Conservation (phyloP, 2,797 vertebrate genomes). For the Acanthurus lineatus region DNA sequence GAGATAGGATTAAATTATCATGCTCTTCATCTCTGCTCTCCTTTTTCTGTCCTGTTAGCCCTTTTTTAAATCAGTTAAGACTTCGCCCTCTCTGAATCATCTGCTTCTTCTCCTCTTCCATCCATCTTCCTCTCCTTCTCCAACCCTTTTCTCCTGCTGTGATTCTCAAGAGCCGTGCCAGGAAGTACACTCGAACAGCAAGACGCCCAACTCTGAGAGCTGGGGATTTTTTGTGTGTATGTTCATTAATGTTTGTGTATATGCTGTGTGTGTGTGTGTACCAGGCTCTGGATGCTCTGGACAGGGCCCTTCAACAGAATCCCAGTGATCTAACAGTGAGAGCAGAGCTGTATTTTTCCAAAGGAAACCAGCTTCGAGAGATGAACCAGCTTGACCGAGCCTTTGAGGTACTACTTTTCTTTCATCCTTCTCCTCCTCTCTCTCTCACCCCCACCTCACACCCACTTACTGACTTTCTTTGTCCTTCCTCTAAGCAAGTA, state of each 20-base stretch:
- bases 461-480: no score
- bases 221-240: background rate
- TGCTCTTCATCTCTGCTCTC: background rate
- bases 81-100: background rate
- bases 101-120: background rate
- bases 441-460: background rate
- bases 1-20: background rate
- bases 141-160: background rate
- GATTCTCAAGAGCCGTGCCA: background rate
- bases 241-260: background rate
- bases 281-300: conserved; percentile 92
- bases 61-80: background rate
- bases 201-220: background rate
- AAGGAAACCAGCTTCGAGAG: conserved; percentile 97
- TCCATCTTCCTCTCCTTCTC: background rate
- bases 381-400: conserved; percentile 94
- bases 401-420: conserved; percentile 86
- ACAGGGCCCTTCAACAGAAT: conserved; percentile 91
- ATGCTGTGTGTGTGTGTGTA: conserved; percentile 12
- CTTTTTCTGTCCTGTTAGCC: background rate
- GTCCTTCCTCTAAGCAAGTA: no score
- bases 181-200: background rate
- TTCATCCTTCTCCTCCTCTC: background rate
- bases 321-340: conserved; percentile 89
- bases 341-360: conserved; percentile 96